phyloP scores from a whole-genome alignment of 2,113 vertebrate genomes.

The Amazona guildingii region DNA sequence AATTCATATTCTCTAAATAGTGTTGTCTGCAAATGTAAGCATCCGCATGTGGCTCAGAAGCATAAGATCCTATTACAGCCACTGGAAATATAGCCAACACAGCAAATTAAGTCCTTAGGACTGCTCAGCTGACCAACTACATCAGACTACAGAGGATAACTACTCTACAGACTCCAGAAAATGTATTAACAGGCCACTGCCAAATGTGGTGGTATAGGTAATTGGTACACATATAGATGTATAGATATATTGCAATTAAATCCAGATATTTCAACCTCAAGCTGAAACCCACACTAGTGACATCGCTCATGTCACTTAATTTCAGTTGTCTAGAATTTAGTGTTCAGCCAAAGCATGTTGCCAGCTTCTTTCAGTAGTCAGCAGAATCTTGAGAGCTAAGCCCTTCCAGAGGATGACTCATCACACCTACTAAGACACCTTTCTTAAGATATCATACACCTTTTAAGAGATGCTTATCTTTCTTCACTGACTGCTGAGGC shows the following conservation, averaged over 20 bases:
- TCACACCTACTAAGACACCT: not conserved
- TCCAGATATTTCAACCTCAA: not conserved
- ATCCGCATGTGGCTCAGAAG: not conserved
- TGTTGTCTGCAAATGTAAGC: not conserved
- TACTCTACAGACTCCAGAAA: not conserved
- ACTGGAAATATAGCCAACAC: not conserved
- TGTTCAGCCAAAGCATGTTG: not conserved
- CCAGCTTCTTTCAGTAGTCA: not conserved
- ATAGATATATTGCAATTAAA: not conserved
- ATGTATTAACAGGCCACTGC: not conserved
- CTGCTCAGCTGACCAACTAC: not conserved
- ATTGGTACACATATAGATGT: not conserved
- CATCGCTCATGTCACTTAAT: not conserved
- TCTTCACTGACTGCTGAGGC: not conserved
- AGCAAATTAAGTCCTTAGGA: not conserved
- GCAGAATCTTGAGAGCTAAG: not conserved
- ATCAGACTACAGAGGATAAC: not conserved
- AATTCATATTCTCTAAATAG: not conserved
- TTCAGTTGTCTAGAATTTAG: not conserved
- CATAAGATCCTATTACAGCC: not conserved
- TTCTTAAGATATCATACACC: not conserved
- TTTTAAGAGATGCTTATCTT: not conserved
- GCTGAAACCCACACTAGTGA: not conserved
- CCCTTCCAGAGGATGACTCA: not conserved
- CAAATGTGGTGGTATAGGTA: not conserved